A percentile compares a stretch with the other conserved stretches of the same genome.
Conservation (phyloP, 2,888 invertebrate species). For the Sphaerophoria taeniata region DNA sequence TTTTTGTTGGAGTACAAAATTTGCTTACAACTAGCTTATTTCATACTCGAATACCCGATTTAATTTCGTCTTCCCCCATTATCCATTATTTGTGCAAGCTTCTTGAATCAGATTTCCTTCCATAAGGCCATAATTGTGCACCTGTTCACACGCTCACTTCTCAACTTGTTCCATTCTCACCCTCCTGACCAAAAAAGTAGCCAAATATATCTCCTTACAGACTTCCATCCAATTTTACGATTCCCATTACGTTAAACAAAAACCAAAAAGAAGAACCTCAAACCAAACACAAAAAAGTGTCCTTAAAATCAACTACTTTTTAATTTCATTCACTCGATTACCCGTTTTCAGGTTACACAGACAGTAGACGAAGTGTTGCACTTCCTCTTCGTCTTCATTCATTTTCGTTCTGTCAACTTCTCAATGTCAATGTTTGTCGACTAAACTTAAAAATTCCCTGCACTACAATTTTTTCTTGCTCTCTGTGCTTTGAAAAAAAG, state of each 20-base stretch:
- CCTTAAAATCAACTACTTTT: constrained; percentile 29
- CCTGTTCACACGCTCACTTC: constrained; percentile 37
- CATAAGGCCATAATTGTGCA: not conserved
- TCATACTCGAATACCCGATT: not conserved
- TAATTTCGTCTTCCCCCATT: not conserved
- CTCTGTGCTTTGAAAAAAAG: not conserved
- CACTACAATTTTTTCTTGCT: constrained; percentile 32
- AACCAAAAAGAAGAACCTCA: not conserved
- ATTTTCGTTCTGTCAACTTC: constrained; percentile 40
- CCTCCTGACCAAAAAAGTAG: not conserved
- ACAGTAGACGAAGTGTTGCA: constrained; percentile 22
- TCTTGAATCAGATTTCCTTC: constrained; percentile 12
- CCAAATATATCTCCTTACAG: constrained; percentile 21
- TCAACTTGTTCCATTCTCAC: not conserved
- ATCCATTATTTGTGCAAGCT: not conserved
- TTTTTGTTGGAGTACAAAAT: not conserved
- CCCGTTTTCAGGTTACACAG: constrained; percentile 21
- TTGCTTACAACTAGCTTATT: not conserved
- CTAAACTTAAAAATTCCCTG: not conserved
- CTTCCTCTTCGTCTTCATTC: constrained; percentile 52
- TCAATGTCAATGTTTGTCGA: constrained; percentile 50
- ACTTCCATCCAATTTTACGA: constrained; percentile 27
- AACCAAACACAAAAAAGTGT: not conserved
- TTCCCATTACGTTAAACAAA: constrained; percentile 3
- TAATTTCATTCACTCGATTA: constrained; percentile 68